Conservation (phyloP, 53 echinoderm and acorn worm species). For the Pentamera pediparva region DNA sequence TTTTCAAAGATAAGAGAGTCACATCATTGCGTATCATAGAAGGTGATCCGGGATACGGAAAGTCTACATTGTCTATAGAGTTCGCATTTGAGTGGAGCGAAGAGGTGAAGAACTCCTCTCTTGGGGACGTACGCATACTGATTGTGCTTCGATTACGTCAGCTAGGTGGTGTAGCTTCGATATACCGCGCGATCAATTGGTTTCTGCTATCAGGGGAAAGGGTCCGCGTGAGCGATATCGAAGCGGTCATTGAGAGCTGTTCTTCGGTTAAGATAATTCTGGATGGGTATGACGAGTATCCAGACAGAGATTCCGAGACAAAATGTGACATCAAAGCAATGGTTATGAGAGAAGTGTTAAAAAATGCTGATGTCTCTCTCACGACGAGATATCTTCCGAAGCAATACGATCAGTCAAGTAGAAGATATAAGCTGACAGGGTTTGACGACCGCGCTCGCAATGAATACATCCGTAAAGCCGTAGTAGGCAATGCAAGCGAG, state of each 20-base stretch:
- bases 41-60: conserved; percentile 2
- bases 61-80: neutral
- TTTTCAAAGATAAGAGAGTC: neutral
- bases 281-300: conserved; percentile 3
- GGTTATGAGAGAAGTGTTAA: neutral
- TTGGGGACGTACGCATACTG: neutral
- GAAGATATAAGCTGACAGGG: neutral
- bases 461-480: neutral
- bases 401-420: neutral
- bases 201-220: neutral
- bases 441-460: neutral
- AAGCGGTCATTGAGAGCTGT: neutral
- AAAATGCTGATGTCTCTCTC: neutral
- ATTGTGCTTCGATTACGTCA: neutral
- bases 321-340: neutral
- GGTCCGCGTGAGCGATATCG: neutral
- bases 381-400: neutral
- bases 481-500: neutral
- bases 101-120: neutral
- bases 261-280: neutral
- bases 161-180: neutral
- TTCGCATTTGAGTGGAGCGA: neutral
- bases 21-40: neutral
- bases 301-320: neutral
- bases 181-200: neutral